Evolutionary conservation across 2,888 invertebrate genomes (phyloP).

Genomic region (Acrobasis repandana): DNA sequence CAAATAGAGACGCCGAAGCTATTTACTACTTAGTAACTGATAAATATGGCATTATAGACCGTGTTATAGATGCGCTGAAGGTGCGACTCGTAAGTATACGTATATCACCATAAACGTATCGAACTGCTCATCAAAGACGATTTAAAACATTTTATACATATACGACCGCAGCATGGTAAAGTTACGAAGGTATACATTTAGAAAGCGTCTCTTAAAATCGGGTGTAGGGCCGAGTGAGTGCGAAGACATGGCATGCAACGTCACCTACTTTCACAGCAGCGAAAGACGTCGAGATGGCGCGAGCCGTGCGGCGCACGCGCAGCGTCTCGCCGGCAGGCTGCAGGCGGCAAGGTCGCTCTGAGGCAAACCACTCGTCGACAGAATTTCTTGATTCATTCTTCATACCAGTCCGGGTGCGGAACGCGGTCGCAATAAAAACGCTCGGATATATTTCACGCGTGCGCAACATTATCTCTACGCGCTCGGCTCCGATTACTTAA

Average conservation of each 20-base stretch:
- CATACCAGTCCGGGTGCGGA: constrained; percentile 69
- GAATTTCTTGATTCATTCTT: constrained; percentile 74
- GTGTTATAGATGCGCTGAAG: not conserved
- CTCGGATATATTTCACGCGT: constrained; percentile 81
- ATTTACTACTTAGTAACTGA: too few species aligned
- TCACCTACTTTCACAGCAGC: constrained; percentile 76
- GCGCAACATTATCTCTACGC: constrained; percentile 79
- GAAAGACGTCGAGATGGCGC: constrained; percentile 36
- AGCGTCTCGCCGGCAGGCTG: constrained; percentile 39
- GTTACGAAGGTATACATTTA: constrained; percentile 52
- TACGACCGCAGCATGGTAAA: constrained; percentile 4
- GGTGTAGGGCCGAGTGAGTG: constrained; percentile 58
- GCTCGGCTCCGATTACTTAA: constrained; percentile 81
- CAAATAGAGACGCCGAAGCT: too few species aligned
- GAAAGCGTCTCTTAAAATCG: constrained; percentile 66
- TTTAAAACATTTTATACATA: constrained; percentile 14
- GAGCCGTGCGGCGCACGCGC: constrained; percentile 30
- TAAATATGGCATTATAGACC: not conserved
- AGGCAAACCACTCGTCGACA: constrained; percentile 80
- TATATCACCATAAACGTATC: constrained; percentile 3
- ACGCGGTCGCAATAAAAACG: constrained; percentile 78
- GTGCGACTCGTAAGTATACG: not conserved
- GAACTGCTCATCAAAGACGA: not conserved
- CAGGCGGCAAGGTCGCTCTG: constrained; percentile 76
- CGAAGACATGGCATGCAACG: constrained; percentile 50